Evolutionary conservation across 2,888 invertebrate genomes (phyloP), one percentile per base, ranked within the genome.

Genomic region (Drosophila falleni): DNA sequence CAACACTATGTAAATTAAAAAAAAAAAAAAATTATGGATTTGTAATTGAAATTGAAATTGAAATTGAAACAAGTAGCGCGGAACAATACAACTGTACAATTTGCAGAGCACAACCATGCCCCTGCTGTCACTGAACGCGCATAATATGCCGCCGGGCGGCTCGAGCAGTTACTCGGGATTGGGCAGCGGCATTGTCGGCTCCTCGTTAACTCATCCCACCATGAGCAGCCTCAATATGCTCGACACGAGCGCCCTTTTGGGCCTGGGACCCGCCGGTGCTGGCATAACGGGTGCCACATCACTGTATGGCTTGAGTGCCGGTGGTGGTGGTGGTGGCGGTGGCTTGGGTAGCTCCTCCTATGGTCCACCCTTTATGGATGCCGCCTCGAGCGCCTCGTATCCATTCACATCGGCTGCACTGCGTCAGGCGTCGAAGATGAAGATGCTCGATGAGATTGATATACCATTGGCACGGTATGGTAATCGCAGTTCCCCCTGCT

Each of bases 401-500:
- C 91, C 92, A 3, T 96, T 95, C 85, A 89, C 91, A 42, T 95
- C 95, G 67, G 95, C 95, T 89, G 95, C 96, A 16, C 92, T 96
- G 71, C 92, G 95, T 91, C 93, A 94, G 92, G 93, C 94, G 39
- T 92, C 94, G 56, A 96, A 96, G 92, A 93, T 95, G 92, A 96
- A 96, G 92, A 95, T 95, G 71, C 93, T 96, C 91, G 96, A 96
- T 82, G 96, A 96, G 90, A 95, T 95, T 72, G 96, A 96, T 84
- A 93, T 96, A 74, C 95, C 95, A 74, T 89, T 95, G 86, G 93
- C 94, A 85, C 94, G 95, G 90, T 95, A 94, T 90, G 94, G 93
- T 54, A 94, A 94, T 80, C 93, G 95, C 84, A 94, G 94, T 44
- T 95, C 95, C 44, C 95, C 95, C n/a, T 95, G 95, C 72, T 95